Conservation (phyloP, 2,113 vertebrate species). For the Pionites leucogaster region DNA sequence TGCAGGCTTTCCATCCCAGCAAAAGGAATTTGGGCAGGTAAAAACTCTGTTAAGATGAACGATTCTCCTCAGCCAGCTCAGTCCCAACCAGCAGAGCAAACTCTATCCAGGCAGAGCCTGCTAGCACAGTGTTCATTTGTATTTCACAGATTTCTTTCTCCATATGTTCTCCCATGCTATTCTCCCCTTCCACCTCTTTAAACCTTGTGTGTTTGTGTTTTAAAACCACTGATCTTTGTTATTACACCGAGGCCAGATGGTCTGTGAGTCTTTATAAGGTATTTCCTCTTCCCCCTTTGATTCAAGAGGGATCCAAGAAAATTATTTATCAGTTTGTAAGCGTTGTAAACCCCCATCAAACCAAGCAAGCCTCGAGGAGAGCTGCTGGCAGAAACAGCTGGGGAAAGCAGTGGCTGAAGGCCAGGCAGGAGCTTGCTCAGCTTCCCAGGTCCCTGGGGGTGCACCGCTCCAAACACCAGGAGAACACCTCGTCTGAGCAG, state of each 20-base stretch:
- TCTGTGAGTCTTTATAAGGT: neutral
- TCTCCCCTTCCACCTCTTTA: conserved; percentile 1
- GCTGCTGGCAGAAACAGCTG: neutral
- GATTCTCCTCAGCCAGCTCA: neutral
- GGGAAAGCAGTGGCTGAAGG: neutral
- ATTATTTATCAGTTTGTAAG: neutral
- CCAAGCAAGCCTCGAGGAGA: neutral
- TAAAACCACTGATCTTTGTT: neutral
- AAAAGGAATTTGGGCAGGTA: neutral
- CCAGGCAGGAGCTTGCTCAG: neutral
- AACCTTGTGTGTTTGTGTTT: neutral
- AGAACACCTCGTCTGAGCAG: neutral
- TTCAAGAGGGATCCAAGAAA: neutral
- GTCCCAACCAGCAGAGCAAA: neutral
- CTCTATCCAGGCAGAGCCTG: neutral
- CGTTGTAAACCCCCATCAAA: neutral
- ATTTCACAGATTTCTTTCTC: conserved; percentile 11
- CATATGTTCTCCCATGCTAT: neutral
- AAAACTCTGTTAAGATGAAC: neutral
- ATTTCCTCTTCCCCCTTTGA: neutral
- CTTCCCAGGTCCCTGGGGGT: neutral
- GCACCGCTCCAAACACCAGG: neutral
- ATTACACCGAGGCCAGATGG: conserved; percentile 7
- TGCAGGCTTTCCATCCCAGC: neutral
- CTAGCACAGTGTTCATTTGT: neutral